These are phyloP conservation scores for Poeciliopsis occidentalis DNA, from an alignment of 2,113 vertebrate species.

Conservation along the genomic window DNA sequence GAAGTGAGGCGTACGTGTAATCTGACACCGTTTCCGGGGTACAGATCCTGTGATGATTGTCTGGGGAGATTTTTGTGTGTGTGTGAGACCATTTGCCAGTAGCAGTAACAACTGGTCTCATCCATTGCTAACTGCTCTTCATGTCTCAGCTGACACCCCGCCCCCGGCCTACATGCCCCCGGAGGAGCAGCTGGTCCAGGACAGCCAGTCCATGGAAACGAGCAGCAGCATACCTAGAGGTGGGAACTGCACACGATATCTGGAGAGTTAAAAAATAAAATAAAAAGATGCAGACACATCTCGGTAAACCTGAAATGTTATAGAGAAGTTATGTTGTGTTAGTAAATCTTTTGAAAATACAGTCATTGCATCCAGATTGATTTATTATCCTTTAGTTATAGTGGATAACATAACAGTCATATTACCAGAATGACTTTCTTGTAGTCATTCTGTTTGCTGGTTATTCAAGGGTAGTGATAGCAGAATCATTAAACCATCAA, in stretches of 20 bases:
- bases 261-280: too few species aligned
- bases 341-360: too few species aligned
- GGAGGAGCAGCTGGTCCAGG: constrained; percentile 93
- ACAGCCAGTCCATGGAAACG: constrained; percentile 96
- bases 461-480: background rate
- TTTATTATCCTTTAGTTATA: too few species aligned
- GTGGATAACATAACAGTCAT: too few species aligned
- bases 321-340: too few species aligned
- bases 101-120: constrained; percentile 64
- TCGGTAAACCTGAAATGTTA: too few species aligned
- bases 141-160: constrained; percentile 91
- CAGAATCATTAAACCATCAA: background rate
- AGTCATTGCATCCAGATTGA: too few species aligned
- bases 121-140: constrained; percentile 56
- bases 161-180: constrained; percentile 98
- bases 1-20: constrained; percentile 69
- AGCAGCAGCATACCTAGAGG: constrained; percentile 91
- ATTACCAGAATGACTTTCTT: too few species aligned
- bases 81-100: constrained; percentile 61
- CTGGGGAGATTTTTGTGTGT: constrained; percentile 28
- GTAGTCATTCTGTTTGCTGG: background rate
- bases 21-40: constrained; percentile 66
- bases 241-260: constrained; percentile 62
- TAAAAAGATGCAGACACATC: too few species aligned
- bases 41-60: constrained; percentile 58